Evolutionary conservation across 2,888 invertebrate genomes (phyloP), one percentile per base, ranked within the genome.

Genomic region (Cryptocephalus primarius): DNA sequence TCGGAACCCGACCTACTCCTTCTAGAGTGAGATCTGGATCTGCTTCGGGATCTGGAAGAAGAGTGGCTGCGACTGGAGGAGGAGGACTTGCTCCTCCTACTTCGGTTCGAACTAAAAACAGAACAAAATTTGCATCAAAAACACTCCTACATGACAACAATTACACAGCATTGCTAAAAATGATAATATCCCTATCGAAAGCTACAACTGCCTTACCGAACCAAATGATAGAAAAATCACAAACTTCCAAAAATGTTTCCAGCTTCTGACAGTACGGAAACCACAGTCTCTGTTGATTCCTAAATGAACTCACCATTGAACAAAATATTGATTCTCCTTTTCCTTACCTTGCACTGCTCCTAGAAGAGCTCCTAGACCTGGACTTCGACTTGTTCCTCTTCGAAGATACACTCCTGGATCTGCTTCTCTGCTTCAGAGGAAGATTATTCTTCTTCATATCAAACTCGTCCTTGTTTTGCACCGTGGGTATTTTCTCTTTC

Each of bases 281-380:
- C n/a, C n/a, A n/a, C n/a, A n/a, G n/a, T n/a, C n/a, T n/a, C n/a
- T n/a, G n/a, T n/a, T n/a, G n/a, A 36, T 6, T 36, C 6, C n/a
- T 4, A 36, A 11, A 39, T 22, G 22, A 22, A 22, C 6, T 22
- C 22, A 22, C 22, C 6, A 22, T 22, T 6, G 39, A 9, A 39
- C 22, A 39, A 41, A 31, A 13, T 9, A 13, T 12, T 41, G 41
- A 22, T 2, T 4, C 2, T 22, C 6, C 14, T n/a, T 43, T 34
- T 13, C 45, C 48, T 51, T 58, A 69, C 69, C 68, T 68, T 50
- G 55, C 60, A 50, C 71, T 69, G n/a, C 75, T 76, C 55, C 72
- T 61, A 32, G 77, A 78, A 12, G 72, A 74, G 56, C 75, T 74
- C 45, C 68, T 62, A 10, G 69, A 70, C 50, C 67, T 66, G 1